Conservation (phyloP, 2,113 vertebrate species). For the Labrus mixtus region DNA sequence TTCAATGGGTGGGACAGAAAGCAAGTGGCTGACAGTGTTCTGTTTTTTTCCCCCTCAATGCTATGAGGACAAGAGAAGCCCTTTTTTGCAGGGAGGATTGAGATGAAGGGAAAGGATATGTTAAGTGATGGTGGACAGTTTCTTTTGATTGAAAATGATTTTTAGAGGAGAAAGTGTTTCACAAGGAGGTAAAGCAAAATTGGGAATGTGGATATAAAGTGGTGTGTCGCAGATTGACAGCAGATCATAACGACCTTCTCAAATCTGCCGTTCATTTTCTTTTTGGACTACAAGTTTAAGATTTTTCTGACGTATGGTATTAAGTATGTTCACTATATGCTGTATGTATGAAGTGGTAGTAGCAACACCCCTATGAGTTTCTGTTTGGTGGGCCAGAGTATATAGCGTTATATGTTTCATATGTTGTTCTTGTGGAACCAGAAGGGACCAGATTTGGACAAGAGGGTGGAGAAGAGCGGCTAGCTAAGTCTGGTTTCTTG, state of each 20-base stretch:
- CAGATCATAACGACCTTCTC: background rate
- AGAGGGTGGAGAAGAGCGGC: too few relatives aligned
- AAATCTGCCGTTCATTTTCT: background rate
- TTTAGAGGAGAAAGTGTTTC: slow-evolving; percentile 33
- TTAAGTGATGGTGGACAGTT: slow-evolving; percentile 61
- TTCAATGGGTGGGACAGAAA: slow-evolving; percentile 71
- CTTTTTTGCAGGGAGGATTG: slow-evolving; percentile 43
- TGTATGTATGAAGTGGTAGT: too few relatives aligned
- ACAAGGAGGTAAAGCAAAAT: slow-evolving; percentile 35
- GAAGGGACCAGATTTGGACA: too few relatives aligned
- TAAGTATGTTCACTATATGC: too few relatives aligned
- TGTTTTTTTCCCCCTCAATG: slow-evolving; percentile 4
- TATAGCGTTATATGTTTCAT: too few relatives aligned
- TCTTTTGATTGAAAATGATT: slow-evolving; percentile 55
- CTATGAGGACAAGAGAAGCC: slow-evolving; percentile 32
- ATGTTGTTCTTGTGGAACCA: too few relatives aligned
- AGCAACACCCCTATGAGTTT: too few relatives aligned
- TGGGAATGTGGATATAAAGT: slow-evolving; percentile 6
- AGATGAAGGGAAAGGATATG: slow-evolving; percentile 47
- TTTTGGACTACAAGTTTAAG: too few relatives aligned
- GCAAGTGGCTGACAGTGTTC: slow-evolving; percentile 49
- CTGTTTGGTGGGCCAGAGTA: too few relatives aligned
- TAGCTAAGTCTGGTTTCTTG: too few relatives aligned
- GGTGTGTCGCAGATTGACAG: slow-evolving; percentile 1
- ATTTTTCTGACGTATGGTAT: too few relatives aligned